Base-by-base conservation (phyloP, 2,113 vertebrate genomes). In the Cariama cristata region DNA sequence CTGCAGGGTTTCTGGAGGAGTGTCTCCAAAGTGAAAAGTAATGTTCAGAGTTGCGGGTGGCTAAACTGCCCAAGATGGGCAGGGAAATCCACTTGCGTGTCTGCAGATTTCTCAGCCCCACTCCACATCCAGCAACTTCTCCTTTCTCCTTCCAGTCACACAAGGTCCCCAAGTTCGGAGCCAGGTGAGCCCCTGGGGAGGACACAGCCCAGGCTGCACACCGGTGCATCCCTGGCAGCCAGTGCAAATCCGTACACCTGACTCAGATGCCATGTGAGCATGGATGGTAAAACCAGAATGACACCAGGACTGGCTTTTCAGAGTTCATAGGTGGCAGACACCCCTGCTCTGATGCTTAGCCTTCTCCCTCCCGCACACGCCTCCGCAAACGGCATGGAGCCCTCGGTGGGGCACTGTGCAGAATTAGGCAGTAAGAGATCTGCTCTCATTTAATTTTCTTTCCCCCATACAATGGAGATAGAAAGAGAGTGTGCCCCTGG, bases 141-240 rank as follows among this genome's bases (percentile, higher is more conserved):
- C 4, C 32, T 42, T 6, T 14, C 15, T 71, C 50, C 12, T 59
- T 67, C 14, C 38, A 63, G n/a, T 12, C 1, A 0, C 27, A 74
- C 1, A 0, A 58, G 22, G 32, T 32, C 8, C 45, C 33, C 27
- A 49, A 0, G 40, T 68, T n/a, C 4, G 3, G 47, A 13, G 33
- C 6, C 28, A 47, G 22, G 14, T 13, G 45, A 45, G 33, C 20
- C 42, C 59, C 50, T 28, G 44, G 5, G 30, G 21, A 66, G 35
- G 12, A 22, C 62, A 47, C 44, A 71, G 6, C 8, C 14, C 35
- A 4, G 2, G 47, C 35, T 64, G 45, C 22, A 35, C 11, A 1
- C 7, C 7, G 35, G 33, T 13, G 42, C 64, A 44, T 64, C 30
- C 42, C 30, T 1, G 3, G 14, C 40, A 68, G 27, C 3, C 15